Percentiles rank a stretch among this genome's conserved stretches.
These are phyloP conservation scores for Mythimna ferrago DNA, from an alignment of 2,888 invertebrate species.

Conservation along the genomic window DNA sequence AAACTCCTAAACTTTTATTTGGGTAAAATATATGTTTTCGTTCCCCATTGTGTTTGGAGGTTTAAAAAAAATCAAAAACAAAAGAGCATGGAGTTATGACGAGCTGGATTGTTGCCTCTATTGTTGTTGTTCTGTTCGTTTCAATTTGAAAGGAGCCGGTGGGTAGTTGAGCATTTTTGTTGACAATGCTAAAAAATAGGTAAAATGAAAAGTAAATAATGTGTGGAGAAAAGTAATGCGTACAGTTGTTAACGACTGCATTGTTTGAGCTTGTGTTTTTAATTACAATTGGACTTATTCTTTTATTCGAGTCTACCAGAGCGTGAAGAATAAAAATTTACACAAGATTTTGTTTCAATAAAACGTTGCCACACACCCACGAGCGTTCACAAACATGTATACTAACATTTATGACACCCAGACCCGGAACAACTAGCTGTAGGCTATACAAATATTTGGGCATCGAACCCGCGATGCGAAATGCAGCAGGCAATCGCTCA, in stretches of 20 bases:
- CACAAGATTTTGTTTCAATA: background rate
- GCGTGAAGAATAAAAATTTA: background rate
- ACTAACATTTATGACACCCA: too few species aligned
- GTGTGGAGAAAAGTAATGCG: constrained; percentile 19
- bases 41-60: constrained; percentile 52
- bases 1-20: constrained; percentile 60
- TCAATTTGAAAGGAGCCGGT: constrained; percentile 41
- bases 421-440: too few species aligned
- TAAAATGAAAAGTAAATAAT: constrained; percentile 45
- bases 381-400: too few species aligned
- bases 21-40: constrained; percentile 53
- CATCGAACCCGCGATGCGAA: too few species aligned
- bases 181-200: constrained; percentile 47
- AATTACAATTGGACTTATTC: constrained; percentile 17
- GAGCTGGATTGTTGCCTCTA: constrained; percentile 47
- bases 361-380: too few species aligned
- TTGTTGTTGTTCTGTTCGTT: constrained; percentile 54
- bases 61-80: constrained; percentile 54
- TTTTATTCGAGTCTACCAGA: constrained; percentile 2
- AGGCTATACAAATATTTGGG: too few species aligned
- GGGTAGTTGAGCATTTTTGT: constrained; percentile 51
- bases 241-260: constrained; percentile 9
- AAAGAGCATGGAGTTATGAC: constrained; percentile 56
- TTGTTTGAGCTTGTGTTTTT: constrained; percentile 10
- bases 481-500: too few species aligned